These are phyloP conservation scores for Cheilosia soror DNA, from an alignment of 2,888 invertebrate species.

Conservation along the genomic window DNA sequence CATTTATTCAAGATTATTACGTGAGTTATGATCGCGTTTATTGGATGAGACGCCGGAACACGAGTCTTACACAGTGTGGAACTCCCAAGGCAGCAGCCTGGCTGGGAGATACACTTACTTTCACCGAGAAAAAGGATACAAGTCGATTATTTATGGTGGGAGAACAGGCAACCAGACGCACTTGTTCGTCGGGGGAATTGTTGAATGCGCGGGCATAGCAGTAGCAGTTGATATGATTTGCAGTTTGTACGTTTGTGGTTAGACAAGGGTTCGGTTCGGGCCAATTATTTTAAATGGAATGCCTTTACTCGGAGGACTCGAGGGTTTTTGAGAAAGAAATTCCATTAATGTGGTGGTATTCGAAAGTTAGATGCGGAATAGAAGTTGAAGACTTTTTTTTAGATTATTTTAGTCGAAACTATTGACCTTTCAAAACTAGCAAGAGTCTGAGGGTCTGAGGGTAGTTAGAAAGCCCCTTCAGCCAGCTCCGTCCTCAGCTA, in stretches of 20 bases:
- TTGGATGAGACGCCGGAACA: conserved; percentile 71
- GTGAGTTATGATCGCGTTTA: conserved; percentile 77
- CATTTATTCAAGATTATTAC: conserved; percentile 76
- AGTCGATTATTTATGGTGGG: conserved; percentile 68
- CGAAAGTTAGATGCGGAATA: neutral
- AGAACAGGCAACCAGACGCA: conserved; percentile 70
- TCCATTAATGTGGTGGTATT: conserved; percentile 15
- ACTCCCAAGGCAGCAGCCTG: neutral
- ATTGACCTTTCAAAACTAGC: neutral
- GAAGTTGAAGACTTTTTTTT: neutral
- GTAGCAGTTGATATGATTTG: conserved; percentile 23
- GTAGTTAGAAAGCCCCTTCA: too few species aligned
- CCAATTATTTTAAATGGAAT: conserved; percentile 58
- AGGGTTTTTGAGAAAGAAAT: neutral
- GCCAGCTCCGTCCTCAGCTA: too few species aligned
- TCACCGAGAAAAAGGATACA: conserved; percentile 46
- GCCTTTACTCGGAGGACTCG: conserved; percentile 9
- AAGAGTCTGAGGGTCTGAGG: too few species aligned
- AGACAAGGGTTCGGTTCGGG: conserved; percentile 2
- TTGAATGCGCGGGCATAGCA: conserved; percentile 28
- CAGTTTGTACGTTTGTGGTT: conserved; percentile 23
- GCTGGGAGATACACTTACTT: conserved; percentile 1
- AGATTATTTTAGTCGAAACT: too few species aligned
- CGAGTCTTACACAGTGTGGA: conserved; percentile 28
- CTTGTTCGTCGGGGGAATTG: conserved; percentile 52